phyloP scores from a whole-genome alignment of 1,140 invertebrate species.

The Lamellibrachia luymesi region DNA sequence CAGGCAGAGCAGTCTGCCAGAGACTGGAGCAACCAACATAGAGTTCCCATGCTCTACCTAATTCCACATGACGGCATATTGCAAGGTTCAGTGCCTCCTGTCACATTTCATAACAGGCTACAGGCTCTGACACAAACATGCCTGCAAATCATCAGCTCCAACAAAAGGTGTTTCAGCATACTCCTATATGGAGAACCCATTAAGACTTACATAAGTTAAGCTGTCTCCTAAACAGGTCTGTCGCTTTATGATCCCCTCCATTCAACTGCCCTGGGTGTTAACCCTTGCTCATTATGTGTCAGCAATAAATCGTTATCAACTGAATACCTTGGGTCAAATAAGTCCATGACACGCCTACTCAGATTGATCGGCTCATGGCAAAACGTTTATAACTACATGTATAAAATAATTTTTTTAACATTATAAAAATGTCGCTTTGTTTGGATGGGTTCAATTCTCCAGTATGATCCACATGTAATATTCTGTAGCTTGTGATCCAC shows the following conservation, averaged over 20 bases:
- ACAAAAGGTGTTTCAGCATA: not conserved
- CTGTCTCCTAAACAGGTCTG: not conserved
- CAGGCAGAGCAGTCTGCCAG: not conserved
- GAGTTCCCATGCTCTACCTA: not conserved
- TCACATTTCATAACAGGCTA: not conserved
- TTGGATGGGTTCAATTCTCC: too few relatives aligned
- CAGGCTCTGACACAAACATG: not conserved
- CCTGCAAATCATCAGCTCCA: not conserved
- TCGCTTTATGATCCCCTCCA: not conserved
- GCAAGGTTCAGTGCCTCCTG: not conserved
- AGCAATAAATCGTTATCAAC: not conserved
- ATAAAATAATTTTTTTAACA: not conserved
- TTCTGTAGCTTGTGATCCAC: too few relatives aligned
- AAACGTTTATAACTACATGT: not conserved
- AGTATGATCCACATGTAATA: too few relatives aligned
- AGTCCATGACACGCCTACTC: not conserved
- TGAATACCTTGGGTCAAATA: not conserved
- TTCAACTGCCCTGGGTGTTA: not conserved
- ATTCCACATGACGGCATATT: not conserved
- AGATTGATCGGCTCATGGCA: not conserved
- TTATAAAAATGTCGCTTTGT: too few relatives aligned
- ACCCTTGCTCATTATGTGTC: not conserved
- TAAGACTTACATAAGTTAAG: not conserved
- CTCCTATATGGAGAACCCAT: not conserved
- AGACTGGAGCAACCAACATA: not conserved